These are phyloP conservation scores for Drosophila leonis DNA, from an alignment of 2,888 invertebrate genomes.

Conservation along the genomic window DNA sequence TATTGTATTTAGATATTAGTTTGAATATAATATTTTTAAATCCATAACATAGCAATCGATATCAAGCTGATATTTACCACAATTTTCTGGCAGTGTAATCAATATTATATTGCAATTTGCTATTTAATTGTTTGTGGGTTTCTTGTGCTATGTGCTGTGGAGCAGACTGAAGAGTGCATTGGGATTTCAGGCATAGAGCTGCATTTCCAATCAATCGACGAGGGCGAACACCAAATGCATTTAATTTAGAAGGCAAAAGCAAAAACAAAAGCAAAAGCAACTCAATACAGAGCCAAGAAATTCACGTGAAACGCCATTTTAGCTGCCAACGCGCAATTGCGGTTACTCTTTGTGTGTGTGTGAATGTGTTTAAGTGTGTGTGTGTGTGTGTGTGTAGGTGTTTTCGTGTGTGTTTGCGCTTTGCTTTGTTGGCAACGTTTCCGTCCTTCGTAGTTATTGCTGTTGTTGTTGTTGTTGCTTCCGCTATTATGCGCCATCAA, in stretches of 20 bases:
- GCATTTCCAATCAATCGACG: constrained; percentile 53
- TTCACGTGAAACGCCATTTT: constrained; percentile 49
- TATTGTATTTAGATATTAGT: not conserved
- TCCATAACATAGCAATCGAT: not conserved
- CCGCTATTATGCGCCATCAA: constrained; percentile 67
- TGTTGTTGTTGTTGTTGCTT: constrained; percentile 29
- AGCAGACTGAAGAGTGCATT: not conserved
- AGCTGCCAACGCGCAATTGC: constrained; percentile 43
- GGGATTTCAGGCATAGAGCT: not conserved
- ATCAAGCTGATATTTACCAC: no score
- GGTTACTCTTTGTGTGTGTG: constrained; percentile 20
- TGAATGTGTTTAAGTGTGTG: not conserved
- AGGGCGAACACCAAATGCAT: constrained; percentile 33
- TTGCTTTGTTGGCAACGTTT: constrained; percentile 28
- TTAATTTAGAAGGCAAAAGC: constrained; percentile 31
- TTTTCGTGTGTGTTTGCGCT: constrained; percentile 20
- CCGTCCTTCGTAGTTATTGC: constrained; percentile 7
- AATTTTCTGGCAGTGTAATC: constrained; percentile 4
- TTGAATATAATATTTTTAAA: not conserved
- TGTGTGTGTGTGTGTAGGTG: not conserved
- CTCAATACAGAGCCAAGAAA: constrained; percentile 36
- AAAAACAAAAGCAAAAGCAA: constrained; percentile 21
- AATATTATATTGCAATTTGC: constrained; percentile 9
- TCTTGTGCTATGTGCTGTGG: constrained; percentile 17
- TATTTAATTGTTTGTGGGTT: constrained; percentile 27